These are phyloP conservation scores for Sebastes itinus DNA, from an alignment of 2,797 vertebrate species.

Conservation along the genomic window DNA sequence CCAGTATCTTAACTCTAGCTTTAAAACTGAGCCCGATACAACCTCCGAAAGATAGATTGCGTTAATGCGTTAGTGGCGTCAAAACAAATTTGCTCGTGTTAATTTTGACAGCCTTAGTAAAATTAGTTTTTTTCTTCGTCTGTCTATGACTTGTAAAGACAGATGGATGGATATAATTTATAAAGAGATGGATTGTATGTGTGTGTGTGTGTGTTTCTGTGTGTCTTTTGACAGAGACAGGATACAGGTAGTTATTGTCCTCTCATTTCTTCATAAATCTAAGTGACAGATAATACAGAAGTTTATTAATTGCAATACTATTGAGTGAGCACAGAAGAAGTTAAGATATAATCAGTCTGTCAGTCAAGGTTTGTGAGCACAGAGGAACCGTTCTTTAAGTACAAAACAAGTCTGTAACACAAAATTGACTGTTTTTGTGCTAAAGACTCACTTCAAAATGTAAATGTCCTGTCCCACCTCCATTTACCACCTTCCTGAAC, in stretches of 20 bases:
- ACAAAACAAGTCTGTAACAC: constrained; percentile 8
- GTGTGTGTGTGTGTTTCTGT: background rate
- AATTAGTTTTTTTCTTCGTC: background rate
- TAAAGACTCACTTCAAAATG: constrained; percentile 10
- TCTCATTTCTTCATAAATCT: constrained; percentile 13
- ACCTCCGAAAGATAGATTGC: too few relatives aligned
- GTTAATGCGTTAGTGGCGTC: too few relatives aligned
- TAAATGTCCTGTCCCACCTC: background rate
- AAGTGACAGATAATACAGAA: background rate
- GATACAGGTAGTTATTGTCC: background rate
- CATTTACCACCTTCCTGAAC: background rate
- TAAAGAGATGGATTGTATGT: background rate
- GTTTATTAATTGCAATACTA: constrained; percentile 20
- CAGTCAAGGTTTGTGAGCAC: constrained; percentile 15
- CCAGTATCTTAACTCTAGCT: too few relatives aligned
- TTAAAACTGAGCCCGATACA: too few relatives aligned
- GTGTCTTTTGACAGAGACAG: background rate
- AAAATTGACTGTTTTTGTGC: background rate
- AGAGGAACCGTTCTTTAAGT: background rate
- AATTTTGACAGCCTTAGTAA: too few relatives aligned
- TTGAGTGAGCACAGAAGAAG: constrained; percentile 3
- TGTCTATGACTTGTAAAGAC: background rate
- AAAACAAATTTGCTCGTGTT: too few relatives aligned
- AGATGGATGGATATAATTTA: background rate
- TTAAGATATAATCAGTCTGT: constrained; percentile 2